phyloP scores from a whole-genome alignment of 2,888 invertebrate species.

The Branchellion lobata region DNA sequence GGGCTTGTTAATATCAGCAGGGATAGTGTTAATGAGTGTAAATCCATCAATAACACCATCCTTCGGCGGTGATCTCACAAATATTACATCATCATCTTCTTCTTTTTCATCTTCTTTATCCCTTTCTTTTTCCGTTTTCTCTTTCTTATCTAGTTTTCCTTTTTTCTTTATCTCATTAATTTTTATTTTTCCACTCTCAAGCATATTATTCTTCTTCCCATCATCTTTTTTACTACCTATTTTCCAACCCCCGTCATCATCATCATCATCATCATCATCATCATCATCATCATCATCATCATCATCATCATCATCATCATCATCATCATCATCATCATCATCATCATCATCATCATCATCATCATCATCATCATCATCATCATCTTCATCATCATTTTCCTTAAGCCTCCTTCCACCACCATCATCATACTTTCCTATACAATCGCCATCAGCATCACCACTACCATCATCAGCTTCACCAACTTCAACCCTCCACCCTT shows the following conservation, averaged over 20 bases:
- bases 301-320: not conserved
- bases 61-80: too few relatives aligned
- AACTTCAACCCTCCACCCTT: too few relatives aligned
- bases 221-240: not conserved
- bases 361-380: conserved; percentile 2
- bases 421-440: not conserved
- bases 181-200: not conserved
- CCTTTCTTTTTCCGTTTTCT: not conserved
- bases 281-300: not conserved
- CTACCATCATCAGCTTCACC: not conserved
- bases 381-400: not conserved
- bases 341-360: not conserved
- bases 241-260: not conserved
- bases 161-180: not conserved
- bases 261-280: not conserved
- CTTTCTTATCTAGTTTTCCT: not conserved
- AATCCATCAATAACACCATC: too few relatives aligned
- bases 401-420: not conserved
- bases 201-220: not conserved
- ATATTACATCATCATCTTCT: not conserved
- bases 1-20: too few relatives aligned
- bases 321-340: not conserved
- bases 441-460: not conserved
- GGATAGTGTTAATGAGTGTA: too few relatives aligned
- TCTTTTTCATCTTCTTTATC: not conserved